Conservation (phyloP, 2,797 vertebrate species). For the Dendrocincla fuliginosa region DNA sequence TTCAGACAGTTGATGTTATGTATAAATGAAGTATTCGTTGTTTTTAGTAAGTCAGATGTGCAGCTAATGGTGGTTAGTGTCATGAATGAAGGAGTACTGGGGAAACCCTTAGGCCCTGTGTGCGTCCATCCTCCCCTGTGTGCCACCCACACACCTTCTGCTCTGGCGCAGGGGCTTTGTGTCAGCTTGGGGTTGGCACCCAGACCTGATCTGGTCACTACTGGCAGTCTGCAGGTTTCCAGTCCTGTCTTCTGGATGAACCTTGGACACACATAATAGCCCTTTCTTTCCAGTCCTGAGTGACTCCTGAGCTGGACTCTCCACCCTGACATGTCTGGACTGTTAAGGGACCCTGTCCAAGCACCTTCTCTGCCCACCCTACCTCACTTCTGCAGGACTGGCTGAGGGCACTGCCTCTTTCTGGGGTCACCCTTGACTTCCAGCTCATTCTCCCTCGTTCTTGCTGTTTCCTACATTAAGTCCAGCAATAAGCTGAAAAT, state of each 20-base stretch:
- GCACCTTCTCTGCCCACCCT: background rate
- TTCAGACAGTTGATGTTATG: background rate
- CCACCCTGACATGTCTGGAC: background rate
- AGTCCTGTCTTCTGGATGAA: background rate
- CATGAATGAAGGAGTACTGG: background rate
- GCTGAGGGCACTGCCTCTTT: background rate
- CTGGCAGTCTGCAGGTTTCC: background rate
- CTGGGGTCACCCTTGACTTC: background rate
- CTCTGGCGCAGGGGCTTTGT: rapidly evolving
- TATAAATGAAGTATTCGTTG: background rate
- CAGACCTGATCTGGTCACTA: background rate
- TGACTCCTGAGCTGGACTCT: background rate
- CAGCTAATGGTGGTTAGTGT: background rate
- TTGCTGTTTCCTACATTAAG: background rate
- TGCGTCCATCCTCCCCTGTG: background rate
- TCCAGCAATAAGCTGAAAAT: background rate
- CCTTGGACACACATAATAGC: background rate
- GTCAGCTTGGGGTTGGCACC: background rate
- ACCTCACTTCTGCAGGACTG: background rate
- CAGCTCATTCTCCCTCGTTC: background rate
- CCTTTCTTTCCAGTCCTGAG: background rate
- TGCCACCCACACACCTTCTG: rapidly evolving
- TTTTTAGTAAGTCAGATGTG: background rate
- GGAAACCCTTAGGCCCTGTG: too few relatives aligned
- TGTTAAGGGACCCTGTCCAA: background rate